Conservation (phyloP, 2,113 vertebrate genomes). For the Dicaeum eximium region DNA sequence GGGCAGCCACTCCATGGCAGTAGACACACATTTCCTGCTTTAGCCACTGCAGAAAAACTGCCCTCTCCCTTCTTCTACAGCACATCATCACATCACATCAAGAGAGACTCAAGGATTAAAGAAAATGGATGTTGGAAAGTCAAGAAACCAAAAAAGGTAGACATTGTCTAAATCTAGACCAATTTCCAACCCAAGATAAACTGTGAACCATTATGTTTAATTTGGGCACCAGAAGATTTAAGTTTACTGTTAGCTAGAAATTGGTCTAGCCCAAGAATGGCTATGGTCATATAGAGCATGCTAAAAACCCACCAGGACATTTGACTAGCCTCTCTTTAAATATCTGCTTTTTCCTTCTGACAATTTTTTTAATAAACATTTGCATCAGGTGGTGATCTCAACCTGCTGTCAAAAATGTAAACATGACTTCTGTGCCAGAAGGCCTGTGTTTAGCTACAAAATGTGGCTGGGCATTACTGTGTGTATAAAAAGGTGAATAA, state of each 20-base stretch:
- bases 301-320: not conserved
- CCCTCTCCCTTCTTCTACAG: not conserved
- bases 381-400: not conserved
- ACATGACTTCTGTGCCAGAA: not conserved
- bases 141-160: not conserved
- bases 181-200: not conserved
- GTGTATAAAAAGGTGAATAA: not conserved
- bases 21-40: not conserved
- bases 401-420: not conserved
- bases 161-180: not conserved
- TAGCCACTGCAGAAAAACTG: not conserved
- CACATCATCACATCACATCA: not conserved
- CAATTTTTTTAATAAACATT: not conserved
- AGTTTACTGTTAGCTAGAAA: not conserved
- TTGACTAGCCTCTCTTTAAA: not conserved
- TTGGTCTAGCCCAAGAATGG: not conserved
- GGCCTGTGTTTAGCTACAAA: not conserved
- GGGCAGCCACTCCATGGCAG: not conserved
- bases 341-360: not conserved
- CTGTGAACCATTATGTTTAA: not conserved
- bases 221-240: not conserved
- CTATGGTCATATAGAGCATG: accelerated
- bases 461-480: not conserved
- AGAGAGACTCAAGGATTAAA: not conserved
- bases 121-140: not conserved